Conservation (phyloP, 2,888 invertebrate genomes). For the Argynnis bischoffii region DNA sequence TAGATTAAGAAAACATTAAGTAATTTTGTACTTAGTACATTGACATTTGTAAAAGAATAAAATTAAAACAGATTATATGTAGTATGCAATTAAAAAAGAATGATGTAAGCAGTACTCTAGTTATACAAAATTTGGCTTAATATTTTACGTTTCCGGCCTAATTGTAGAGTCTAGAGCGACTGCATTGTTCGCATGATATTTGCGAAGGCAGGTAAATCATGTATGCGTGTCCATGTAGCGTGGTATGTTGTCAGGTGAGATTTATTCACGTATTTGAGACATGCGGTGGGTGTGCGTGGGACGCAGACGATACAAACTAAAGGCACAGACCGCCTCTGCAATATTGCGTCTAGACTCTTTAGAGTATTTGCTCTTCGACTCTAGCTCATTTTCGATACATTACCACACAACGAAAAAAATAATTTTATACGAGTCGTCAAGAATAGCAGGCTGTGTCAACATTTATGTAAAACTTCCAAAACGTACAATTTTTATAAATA, state of each 20-base stretch:
- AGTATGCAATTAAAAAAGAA: too few relatives aligned
- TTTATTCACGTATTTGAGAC: slow-evolving; percentile 65
- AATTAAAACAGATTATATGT: too few relatives aligned
- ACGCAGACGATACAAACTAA: slow-evolving; percentile 57
- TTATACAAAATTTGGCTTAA: neutral
- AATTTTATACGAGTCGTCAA: too few relatives aligned
- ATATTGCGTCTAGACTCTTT: slow-evolving; percentile 56
- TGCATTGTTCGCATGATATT: slow-evolving; percentile 32
- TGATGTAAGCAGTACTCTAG: neutral
- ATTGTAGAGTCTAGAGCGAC: slow-evolving; percentile 20
- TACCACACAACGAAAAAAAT: too few relatives aligned
- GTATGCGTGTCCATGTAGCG: slow-evolving; percentile 33
- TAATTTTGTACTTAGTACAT: too few relatives aligned
- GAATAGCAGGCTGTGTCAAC: too few relatives aligned
- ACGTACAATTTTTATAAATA: neutral
- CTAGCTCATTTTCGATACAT: too few relatives aligned
- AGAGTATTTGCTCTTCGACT: slow-evolving; percentile 43
- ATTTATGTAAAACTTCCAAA: neutral
- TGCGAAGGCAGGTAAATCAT: slow-evolving; percentile 31
- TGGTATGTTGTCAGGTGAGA: slow-evolving; percentile 63
- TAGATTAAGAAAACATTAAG: slow-evolving; percentile 52
- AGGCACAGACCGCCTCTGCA: slow-evolving; percentile 55
- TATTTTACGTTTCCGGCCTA: slow-evolving; percentile 9
- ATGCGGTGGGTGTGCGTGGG: slow-evolving; percentile 64
- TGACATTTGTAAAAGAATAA: too few relatives aligned